Conservation (phyloP, 2,888 invertebrate species). For the Malthinus seriepunctatus region DNA sequence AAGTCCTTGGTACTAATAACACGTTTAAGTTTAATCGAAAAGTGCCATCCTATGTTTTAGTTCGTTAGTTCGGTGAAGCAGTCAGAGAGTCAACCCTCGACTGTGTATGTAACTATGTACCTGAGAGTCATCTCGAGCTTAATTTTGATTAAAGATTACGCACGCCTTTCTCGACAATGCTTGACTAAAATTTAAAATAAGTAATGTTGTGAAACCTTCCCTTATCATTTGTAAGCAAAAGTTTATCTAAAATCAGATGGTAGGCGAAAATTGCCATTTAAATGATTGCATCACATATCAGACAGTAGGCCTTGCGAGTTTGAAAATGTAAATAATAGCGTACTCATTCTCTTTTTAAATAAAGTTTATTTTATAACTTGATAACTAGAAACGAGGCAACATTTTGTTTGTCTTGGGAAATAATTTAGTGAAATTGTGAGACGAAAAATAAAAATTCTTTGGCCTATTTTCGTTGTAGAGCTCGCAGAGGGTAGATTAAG, state of each 20-base stretch:
- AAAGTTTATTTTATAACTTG: not conserved
- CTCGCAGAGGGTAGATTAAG: no score
- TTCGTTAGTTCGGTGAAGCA: not conserved
- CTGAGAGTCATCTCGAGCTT: not conserved
- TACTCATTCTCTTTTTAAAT: not conserved
- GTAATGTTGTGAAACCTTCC: not conserved
- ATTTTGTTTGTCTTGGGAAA: no score
- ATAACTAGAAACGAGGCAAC: not conserved
- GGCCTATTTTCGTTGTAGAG: no score
- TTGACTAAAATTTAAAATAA: not conserved
- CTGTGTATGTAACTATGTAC: not conserved
- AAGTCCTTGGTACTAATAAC: constrained; percentile 1
- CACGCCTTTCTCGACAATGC: constrained; percentile 1
- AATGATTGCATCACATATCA: not conserved
- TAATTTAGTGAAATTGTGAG: no score
- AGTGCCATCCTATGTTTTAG: not conserved
- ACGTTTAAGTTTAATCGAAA: constrained; percentile 2
- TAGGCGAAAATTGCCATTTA: not conserved
- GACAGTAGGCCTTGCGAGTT: not conserved
- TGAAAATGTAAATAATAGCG: not conserved
- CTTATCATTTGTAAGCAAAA: no score
- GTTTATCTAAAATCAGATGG: no score
- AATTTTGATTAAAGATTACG: constrained; percentile 7
- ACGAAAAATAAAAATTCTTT: no score
- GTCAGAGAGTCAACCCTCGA: constrained; percentile 1